phyloP scores from a whole-genome alignment of 2,888 invertebrate genomes.

The Callinectes sapidus region DNA sequence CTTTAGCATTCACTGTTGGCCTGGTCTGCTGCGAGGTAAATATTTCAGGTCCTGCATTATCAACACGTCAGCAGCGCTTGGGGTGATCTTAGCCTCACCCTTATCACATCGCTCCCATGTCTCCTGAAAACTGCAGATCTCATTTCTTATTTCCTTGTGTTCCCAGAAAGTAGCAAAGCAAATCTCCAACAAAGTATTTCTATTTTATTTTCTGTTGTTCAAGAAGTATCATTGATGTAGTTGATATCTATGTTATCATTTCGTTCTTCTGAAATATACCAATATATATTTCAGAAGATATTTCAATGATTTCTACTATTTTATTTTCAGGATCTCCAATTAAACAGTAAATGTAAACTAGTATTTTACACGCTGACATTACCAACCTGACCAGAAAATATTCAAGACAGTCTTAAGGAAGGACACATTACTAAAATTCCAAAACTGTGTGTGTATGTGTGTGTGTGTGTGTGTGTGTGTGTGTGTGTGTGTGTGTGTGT shows the following conservation, averaged over 20 bases:
- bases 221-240: background rate
- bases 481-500: conserved; percentile 19
- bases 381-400: too few species aligned
- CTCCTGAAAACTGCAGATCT: background rate
- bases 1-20: background rate
- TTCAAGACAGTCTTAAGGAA: too few species aligned
- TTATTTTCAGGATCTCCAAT: too few species aligned
- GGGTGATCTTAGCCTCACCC: background rate
- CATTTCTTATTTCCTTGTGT: background rate
- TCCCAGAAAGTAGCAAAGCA: background rate
- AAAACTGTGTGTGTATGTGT: background rate
- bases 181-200: background rate
- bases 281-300: too few species aligned
- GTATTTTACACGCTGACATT: too few species aligned
- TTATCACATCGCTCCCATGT: background rate
- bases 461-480: background rate
- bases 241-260: background rate
- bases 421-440: too few species aligned
- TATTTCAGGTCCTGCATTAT: background rate
- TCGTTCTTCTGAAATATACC: background rate
- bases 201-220: background rate
- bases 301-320: too few species aligned
- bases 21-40: background rate
- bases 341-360: too few species aligned
- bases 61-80: background rate